Conservation (phyloP, 2,797 vertebrate species). For the Cyprinella venusta region DNA sequence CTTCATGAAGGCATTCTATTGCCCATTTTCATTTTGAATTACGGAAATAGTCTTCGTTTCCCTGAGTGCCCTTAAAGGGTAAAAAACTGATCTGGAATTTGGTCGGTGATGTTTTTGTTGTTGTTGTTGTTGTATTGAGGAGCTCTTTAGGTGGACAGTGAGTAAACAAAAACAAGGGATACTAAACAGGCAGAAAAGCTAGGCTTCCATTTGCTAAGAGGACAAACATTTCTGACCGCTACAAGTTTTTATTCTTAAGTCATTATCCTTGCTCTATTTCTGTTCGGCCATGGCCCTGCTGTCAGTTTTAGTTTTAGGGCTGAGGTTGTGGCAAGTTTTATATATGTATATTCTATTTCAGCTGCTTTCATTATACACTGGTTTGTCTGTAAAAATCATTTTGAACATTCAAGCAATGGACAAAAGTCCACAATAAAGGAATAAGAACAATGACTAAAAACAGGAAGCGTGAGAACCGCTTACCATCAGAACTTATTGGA, state of each 20-base stretch:
- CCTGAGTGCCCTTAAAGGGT: not conserved
- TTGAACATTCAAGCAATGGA: not conserved
- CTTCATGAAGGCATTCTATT: not conserved
- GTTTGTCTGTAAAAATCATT: conserved; percentile 28
- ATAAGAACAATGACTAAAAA: conserved; percentile 6
- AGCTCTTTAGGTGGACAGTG: not conserved
- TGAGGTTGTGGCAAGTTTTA: conserved; percentile 37
- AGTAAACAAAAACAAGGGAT: not conserved
- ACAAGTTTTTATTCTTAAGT: not conserved
- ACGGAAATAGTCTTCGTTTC: not conserved
- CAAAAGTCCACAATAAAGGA: conserved; percentile 18
- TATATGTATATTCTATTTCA: conserved; percentile 24
- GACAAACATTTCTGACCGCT: conserved; percentile 3
- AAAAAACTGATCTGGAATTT: not conserved
- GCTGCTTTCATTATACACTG: conserved; percentile 44
- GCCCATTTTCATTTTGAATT: not conserved
- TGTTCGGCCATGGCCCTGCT: conserved; percentile 30
- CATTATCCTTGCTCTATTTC: conserved; percentile 40
- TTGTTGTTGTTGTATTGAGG: not conserved
- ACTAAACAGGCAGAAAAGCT: conserved; percentile 1
- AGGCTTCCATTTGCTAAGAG: not conserved
- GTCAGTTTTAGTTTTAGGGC: conserved; percentile 35
- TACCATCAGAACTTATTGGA: not conserved
- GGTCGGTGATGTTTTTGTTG: not conserved
- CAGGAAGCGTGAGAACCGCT: not conserved